phyloP scores from a whole-genome alignment of 2,888 invertebrate species.

The Dysmachus trigonus region DNA sequence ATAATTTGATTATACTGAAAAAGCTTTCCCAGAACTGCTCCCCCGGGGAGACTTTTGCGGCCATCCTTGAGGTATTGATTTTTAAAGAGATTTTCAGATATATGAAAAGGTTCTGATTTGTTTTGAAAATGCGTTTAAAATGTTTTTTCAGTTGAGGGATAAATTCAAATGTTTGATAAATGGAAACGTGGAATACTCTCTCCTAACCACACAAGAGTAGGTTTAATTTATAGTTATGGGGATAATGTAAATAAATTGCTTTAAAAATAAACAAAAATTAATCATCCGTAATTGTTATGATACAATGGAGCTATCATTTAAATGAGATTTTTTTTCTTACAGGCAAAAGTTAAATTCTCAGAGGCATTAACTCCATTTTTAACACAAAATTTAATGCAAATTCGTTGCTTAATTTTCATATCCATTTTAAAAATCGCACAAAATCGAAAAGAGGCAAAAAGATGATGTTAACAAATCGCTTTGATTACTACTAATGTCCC shows the following conservation, averaged over 20 bases:
- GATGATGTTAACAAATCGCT: too few species aligned
- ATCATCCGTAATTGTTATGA: neutral
- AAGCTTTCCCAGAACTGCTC: neutral
- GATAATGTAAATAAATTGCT: neutral
- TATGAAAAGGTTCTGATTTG: neutral
- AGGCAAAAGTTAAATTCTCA: too few species aligned
- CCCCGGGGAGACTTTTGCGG: neutral
- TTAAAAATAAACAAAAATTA: neutral
- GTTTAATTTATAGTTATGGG: neutral
- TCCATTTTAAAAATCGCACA: too few species aligned
- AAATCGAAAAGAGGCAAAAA: too few species aligned
- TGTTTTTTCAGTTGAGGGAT: neutral
- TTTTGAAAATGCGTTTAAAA: neutral
- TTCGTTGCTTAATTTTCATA: too few species aligned
- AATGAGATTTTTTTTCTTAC: too few species aligned
- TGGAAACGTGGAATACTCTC: neutral
- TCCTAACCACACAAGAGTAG: neutral
- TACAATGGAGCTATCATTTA: neutral
- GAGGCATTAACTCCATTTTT: too few species aligned
- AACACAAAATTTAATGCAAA: too few species aligned
- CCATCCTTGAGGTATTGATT: neutral
- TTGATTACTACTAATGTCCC: too few species aligned
- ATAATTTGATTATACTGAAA: constrained; percentile 10
- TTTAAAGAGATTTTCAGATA: neutral
- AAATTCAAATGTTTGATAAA: neutral